Evolutionary conservation across 2,888 invertebrate species (phyloP), one percentile per base, ranked within the genome.

Genomic region (Perizoma flavofasciatum): DNA sequence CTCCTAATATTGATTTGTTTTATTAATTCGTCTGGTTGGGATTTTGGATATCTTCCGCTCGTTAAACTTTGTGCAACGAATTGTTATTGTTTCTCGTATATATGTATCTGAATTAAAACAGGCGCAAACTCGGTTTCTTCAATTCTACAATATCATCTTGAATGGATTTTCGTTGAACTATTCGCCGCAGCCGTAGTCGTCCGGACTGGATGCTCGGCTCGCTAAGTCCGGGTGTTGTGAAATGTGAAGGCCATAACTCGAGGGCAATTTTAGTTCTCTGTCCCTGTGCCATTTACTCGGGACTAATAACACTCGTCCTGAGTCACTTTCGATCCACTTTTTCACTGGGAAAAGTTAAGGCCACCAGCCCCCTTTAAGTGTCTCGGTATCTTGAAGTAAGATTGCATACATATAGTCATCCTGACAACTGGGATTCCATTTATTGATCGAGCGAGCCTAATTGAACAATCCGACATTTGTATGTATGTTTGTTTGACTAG

Each of bases 161-260:
- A 52, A 60, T 59, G 52, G 50, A 55, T 60, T 63, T 67, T 55
- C 57, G 37, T 61, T 59, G 41, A 62, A 49, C 39, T 32, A 52
- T 60, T 78, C 70, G 60, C 69, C 58, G 52, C 72, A 72, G 67
- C 69, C 59, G 76, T 72, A 72, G 67, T 69, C 59, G 76, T 72
- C 76, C 78, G 73, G 78, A 77, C 81, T 86, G 87, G 89, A 89
- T 88, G 88, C 75, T 73, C 85, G 82, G 88, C 75, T 73, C 85
- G 82, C 83, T 83, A 89, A 88, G 89, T 92, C 91, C 91, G 91
- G 91, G 89, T 91, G 77, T 86, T 83, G 85, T 82, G 77, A 90
- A 92, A 92, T 92, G 91, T 89, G 91, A 92, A 92, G 91, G 91
- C 81, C 90, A 78, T 70, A 55, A 73, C 82, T 81, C 85, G 86